Conservation (phyloP, 1,140 invertebrate species). For the Leguminivora glycinivorella region DNA sequence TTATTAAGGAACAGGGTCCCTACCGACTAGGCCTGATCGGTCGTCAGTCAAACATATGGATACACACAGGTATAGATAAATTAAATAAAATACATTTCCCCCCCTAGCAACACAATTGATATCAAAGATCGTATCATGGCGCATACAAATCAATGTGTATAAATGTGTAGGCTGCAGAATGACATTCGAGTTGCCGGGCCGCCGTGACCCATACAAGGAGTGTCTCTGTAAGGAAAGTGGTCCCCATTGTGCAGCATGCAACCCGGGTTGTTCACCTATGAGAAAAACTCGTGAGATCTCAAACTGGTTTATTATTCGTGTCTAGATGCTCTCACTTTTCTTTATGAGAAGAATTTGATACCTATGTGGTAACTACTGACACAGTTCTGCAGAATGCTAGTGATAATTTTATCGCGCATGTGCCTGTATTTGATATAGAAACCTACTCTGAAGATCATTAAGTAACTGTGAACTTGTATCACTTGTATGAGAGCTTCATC, state of each 20-base stretch:
- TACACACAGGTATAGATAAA: too few species aligned
- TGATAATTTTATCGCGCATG: too few species aligned
- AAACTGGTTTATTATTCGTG: slow-evolving; percentile 34
- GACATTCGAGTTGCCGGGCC: slow-evolving; percentile 39
- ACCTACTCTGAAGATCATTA: too few species aligned
- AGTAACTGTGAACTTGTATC: too few species aligned
- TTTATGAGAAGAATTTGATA: neutral
- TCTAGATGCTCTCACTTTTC: slow-evolving; percentile 25
- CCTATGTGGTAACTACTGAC: neutral
- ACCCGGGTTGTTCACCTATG: slow-evolving; percentile 59
- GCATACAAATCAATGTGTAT: neutral
- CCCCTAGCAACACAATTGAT: neutral
- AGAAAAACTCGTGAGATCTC: slow-evolving; percentile 58
- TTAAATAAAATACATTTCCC: too few species aligned
- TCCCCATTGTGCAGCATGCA: slow-evolving; percentile 56
- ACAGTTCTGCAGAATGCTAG: neutral
- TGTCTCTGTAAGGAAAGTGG: slow-evolving; percentile 62
- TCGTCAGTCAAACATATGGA: too few species aligned
- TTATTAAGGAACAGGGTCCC: too few species aligned
- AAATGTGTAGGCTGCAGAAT: slow-evolving; percentile 28
- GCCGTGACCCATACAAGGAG: slow-evolving; percentile 47
- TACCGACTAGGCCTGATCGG: too few species aligned
- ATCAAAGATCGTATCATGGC: neutral
- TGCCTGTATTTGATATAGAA: too few species aligned
- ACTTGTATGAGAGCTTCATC: too few species aligned